phyloP scores from a whole-genome alignment of 2,113 vertebrate species.

The Orycteropus afer region DNA sequence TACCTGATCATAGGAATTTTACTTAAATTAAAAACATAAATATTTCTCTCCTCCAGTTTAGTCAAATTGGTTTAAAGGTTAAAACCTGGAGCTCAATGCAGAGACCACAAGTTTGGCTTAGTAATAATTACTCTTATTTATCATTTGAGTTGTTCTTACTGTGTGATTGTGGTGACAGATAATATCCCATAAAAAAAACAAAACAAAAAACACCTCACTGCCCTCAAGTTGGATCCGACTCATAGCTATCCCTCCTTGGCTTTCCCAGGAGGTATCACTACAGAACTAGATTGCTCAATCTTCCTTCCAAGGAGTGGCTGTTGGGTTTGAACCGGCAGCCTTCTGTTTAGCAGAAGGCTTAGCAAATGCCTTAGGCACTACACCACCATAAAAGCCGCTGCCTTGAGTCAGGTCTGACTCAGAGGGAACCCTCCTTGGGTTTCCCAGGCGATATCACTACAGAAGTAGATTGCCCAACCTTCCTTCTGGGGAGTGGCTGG shows the following conservation, averaged over 20 bases:
- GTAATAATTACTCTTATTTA: neutral
- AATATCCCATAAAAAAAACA: neutral
- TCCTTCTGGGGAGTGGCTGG: too few species aligned
- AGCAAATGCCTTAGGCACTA: too few species aligned
- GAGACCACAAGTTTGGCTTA: neutral
- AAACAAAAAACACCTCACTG: neutral
- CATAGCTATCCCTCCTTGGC: neutral
- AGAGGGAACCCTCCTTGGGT: too few species aligned
- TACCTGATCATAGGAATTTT: neutral
- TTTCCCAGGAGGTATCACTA: too few species aligned
- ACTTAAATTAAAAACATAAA: neutral
- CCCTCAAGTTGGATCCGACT: neutral
- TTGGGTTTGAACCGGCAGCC: too few species aligned
- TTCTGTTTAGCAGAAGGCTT: too few species aligned
- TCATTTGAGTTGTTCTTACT: neutral
- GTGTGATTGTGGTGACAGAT: neutral
- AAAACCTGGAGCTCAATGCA: neutral
- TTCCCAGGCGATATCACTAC: too few species aligned
- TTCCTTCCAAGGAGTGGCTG: too few species aligned
- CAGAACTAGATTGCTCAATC: too few species aligned
- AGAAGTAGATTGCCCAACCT: too few species aligned
- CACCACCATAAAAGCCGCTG: too few species aligned
- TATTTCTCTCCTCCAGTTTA: neutral
- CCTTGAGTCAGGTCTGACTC: too few species aligned
- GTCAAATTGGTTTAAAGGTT: neutral